Base-by-base conservation (phyloP, 2,797 vertebrate species). In the Adrianichthys oophorus region DNA sequence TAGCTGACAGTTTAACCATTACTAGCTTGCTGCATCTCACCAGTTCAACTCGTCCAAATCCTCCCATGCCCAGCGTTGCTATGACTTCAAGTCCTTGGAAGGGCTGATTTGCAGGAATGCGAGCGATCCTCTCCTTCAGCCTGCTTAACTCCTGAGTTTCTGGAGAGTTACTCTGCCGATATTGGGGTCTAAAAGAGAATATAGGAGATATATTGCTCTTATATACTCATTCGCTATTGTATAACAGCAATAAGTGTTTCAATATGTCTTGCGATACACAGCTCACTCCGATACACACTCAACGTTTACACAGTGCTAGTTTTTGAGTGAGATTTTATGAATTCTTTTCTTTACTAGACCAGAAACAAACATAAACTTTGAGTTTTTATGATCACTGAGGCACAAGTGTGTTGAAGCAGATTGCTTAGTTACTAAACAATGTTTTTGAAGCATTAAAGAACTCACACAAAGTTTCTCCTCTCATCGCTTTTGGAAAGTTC, bases 1-100 rank as follows among this genome's bases (percentile, higher is more conserved):
- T 7, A 32, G 2, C 13, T 37, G 32, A 47, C 19, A 6, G 4
- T 5, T 15, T 5, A 21, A 21, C 14, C 15, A n/a, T 48, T n/a
- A 17, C 45, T 4, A 19, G 41, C 17, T 41, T 56, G 17, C 17
- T 53, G 47, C 19, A 41, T n/a, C 88, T 89, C 72, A 94, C 92
- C 91, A 94, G 85, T 65, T 93, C 91, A 37, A 94, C 93, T 52
- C 93, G 86, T 62, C 93, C 93, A 49, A 93, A 94, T 48, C 93
- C 93, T 49, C 93, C 93, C 72, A 90, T 85, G 17, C 93, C 93
- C 54, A 94, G 76, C 0, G 93, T 94, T 4, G 89, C 87, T 15
- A 94, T 59, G 51, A 90, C 57, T 59, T 93, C 76, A 4, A 93
- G 84, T 21, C 90, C 69, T 23, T 83, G 78, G 70, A 92, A 85